Base-by-base conservation (phyloP, 2,113 vertebrate genomes). In the Osmerus mordax region DNA sequence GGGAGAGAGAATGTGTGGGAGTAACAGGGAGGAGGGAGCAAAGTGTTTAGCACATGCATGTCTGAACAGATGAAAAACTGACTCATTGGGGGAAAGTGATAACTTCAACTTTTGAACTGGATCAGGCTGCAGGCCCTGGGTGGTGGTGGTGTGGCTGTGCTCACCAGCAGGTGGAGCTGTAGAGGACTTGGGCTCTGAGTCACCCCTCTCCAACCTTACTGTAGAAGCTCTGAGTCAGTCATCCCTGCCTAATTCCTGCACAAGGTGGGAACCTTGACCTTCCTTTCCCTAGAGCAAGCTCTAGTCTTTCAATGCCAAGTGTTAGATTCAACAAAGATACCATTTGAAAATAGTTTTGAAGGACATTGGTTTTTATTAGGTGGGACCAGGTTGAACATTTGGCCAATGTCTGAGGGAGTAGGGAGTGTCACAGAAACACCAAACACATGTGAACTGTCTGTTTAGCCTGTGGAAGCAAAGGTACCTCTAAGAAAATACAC, bases 151-250 rank as follows among this genome's bases (percentile, higher is more conserved):
- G 53, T 77, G 76, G 59, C 51, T 8, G 6, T 1, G 2, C 13
- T 41, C 21, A 8, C 87, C 92, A 90, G 79, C 81, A 91, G 92
- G 85, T 84, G 91, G 91, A 2, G 86, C 36, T 84, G 74, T 81
- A 86, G 65, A n/a, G 32, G 18, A 4, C 13, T 15, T 62, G 73
- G 60, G 18, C 67, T 67, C 23, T 13, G 55, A 67, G 28, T 13
- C 25, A 29, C 72, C 63, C 72, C 76, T 66, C 76, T 78, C 72
- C 87, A 80, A 83, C 82, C 83, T 67, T 21, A 1, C 2, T 32
- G 32, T 81, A 67, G 82, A 78, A 72, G 71, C 32, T 4, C 65
- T 63, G 15, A 58, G 60, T 14, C 74, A 69, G 62, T 41, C 36
- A 41, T 5, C 36, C 36, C 36, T 41, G 36, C 36, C 36, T 41